Percentiles rank a stretch among this genome's conserved stretches.
Evolutionary conservation across 2,113 vertebrate genomes (phyloP).

Genomic region (Notechis scutatus): DNA sequence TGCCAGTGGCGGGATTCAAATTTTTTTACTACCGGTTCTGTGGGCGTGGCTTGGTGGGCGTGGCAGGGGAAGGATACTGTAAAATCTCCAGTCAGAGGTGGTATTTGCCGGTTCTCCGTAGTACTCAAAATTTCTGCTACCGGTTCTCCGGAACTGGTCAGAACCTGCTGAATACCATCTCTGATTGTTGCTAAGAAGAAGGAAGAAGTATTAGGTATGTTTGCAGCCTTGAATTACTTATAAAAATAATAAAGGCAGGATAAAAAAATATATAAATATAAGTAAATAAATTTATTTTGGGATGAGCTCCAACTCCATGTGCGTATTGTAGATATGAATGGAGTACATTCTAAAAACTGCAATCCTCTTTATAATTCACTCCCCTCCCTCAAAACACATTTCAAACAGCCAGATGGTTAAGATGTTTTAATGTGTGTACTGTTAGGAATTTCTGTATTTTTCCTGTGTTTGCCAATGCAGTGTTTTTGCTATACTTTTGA

Average conservation of each 20-base stretch:
- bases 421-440: background rate
- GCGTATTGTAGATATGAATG: background rate
- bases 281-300: background rate
- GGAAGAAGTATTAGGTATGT: background rate
- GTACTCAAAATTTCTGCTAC: too few species aligned
- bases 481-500: background rate
- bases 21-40: too few species aligned
- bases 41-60: too few species aligned
- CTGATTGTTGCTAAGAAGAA: background rate
- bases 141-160: too few species aligned
- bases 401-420: background rate
- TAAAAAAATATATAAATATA: background rate
- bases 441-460: background rate
- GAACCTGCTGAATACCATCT: too few species aligned
- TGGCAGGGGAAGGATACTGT: too few species aligned
- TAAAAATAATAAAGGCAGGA: background rate
- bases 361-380: background rate
- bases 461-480: background rate
- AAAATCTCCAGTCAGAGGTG: too few species aligned
- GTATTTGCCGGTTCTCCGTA: too few species aligned
- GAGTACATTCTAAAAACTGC: background rate
- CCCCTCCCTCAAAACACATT: background rate
- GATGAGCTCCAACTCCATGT: background rate
- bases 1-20: too few species aligned
- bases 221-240: background rate